phyloP scores from a whole-genome alignment of 2,113 vertebrate species.

The Cyprinodon variegatus region DNA sequence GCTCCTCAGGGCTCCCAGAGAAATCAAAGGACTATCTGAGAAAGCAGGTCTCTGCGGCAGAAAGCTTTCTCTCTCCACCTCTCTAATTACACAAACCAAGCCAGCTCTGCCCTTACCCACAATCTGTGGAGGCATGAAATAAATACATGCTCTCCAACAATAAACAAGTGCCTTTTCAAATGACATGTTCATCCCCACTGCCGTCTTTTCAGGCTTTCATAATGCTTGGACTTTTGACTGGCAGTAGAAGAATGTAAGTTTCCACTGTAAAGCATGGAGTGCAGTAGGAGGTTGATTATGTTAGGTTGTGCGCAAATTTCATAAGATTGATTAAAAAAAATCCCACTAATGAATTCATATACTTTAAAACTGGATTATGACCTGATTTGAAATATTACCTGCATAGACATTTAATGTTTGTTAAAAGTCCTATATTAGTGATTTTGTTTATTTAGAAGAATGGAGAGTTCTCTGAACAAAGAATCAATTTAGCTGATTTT shows the following conservation, averaged over 20 bases:
- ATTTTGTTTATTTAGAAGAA: not conserved
- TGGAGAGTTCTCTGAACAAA: not conserved
- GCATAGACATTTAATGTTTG: not conserved
- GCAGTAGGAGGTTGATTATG: not conserved
- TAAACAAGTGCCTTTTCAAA: conserved; percentile 83
- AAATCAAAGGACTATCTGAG: conserved; percentile 51
- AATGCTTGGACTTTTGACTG: conserved; percentile 43
- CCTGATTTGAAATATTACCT: not conserved
- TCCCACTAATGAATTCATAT: not conserved
- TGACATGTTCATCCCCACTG: conserved; percentile 56
- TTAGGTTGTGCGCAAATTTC: not conserved
- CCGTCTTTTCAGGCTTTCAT: conserved; percentile 41
- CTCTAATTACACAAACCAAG: conserved; percentile 79
- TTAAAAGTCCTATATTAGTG: not conserved
- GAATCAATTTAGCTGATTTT: too few species aligned
- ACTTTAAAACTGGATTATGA: not conserved
- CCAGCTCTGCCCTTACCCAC: conserved; percentile 80
- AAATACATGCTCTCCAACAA: conserved; percentile 83
- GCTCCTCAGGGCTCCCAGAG: conserved; percentile 25
- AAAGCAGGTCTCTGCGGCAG: conserved; percentile 66
- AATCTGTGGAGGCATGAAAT: conserved; percentile 82
- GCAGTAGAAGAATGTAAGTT: not conserved
- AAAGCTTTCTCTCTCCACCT: conserved; percentile 61
- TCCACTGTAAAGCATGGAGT: not conserved
- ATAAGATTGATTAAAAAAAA: not conserved